Evolutionary conservation across 2,797 vertebrate genomes (phyloP), one percentile per base, ranked within the genome.

Genomic region (Sebastes baramenuke): DNA sequence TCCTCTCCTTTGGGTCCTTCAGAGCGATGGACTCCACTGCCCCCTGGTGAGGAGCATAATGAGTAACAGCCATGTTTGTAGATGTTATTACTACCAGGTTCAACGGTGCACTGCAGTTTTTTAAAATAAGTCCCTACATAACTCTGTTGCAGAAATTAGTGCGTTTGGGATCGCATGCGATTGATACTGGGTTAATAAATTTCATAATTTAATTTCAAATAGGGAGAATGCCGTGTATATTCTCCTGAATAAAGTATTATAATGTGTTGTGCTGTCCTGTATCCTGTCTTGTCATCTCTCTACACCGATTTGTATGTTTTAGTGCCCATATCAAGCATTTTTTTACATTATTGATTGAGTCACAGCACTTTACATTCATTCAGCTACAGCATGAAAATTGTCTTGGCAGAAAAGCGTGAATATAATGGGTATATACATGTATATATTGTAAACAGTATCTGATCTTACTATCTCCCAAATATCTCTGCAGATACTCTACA

Each of bases 11-110:
- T 0, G 97, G 96, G 62, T 97, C 97, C 88, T 97, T 99, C 96
- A 98, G 90, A 58, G 97, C 97, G 64, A 99, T 98, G 1, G 95
- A 97, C 91, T 99, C 98, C 67, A 99, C 97, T 46, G 97, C 95
- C 80, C 98, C 98, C 99, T 99, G 80, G 69, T 83, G 86, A 36
- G 6, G 5, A 82, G 16, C 12, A 66, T 3, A 22, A 6, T 2
- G 6, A 77, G 24, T 14, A 62, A 30, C 30, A 67, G 11, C 64
- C 18, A 2, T 59, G 30, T 32, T 46, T 25, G 18, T 25, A 27
- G 16, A 5, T 7, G 22, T 60, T 42, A 67, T 16, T 36, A 62
- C 22, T 14, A 58, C 34, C n/a, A 55, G 22, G 6, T 20, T 52
- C 2, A 27, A 20, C 3, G 0, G 18, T 16, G 49, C 6, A 4